phyloP scores from a whole-genome alignment of 2,888 invertebrate genomes.

The Philonicus albiceps region DNA sequence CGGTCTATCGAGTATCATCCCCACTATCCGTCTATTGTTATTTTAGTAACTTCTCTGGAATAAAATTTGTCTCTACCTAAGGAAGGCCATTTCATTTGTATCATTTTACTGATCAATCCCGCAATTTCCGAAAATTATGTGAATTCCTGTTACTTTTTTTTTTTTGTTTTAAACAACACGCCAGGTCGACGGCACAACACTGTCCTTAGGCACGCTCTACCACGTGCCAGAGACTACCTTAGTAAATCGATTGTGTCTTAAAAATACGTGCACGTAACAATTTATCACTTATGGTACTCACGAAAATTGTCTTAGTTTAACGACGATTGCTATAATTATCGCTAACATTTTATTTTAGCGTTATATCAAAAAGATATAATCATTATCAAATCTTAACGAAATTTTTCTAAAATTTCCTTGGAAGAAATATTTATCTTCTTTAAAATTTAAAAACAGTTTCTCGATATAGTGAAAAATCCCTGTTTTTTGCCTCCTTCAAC shows the following conservation, averaged over 20 bases:
- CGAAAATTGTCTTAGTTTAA: conserved; percentile 17
- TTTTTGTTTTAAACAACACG: neutral
- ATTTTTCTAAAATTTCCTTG: neutral
- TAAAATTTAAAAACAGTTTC: conserved; percentile 15
- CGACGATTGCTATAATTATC: conserved; percentile 8
- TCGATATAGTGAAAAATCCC: conserved; percentile 37
- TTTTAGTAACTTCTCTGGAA: conserved; percentile 31
- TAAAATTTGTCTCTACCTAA: conserved; percentile 37
- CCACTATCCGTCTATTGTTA: neutral
- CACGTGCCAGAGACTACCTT: neutral
- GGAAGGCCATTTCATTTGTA: conserved; percentile 37
- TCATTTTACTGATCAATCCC: conserved; percentile 39
- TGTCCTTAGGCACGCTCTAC: neutral
- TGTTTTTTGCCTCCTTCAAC: conserved; percentile 12
- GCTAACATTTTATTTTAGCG: neutral
- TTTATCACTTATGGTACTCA: conserved; percentile 21
- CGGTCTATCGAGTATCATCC: neutral
- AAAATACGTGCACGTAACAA: conserved; percentile 28
- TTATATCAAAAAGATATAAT: conserved; percentile 35
- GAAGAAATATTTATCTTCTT: conserved; percentile 12
- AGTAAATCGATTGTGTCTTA: neutral
- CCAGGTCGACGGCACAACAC: neutral
- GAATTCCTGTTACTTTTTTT: neutral
- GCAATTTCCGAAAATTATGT: conserved; percentile 29
- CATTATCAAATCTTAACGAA: conserved; percentile 25